Base-by-base conservation (phyloP, 2,113 vertebrate species). In the Forbesichthys papilliferus region DNA sequence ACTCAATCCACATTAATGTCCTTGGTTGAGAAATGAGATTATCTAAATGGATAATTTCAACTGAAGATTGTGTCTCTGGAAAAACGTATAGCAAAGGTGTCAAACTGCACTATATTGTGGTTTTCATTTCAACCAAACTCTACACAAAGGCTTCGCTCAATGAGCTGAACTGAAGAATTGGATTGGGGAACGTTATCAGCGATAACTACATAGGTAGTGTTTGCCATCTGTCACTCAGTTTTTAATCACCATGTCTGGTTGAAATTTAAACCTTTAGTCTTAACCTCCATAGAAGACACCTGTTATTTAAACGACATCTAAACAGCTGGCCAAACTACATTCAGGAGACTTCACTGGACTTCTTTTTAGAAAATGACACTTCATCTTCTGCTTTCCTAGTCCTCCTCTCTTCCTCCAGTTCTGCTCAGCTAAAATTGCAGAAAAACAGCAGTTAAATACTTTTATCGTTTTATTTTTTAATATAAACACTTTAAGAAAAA, bases 381-480 rank as follows among this genome's bases (percentile, higher is more conserved):
- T 36, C 20, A 5, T 13, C 8, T 8, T 7, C 16, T 14, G 10
- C 36, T 64, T 84, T 11, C 1, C 77, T 95, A 96, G 61, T 96
- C 94, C 5, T 96, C 96, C 53, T 97, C 96, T 88, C 95, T 96
- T 76, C 95, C 95, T 86, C 97, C 96, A 2, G 96, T 96, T 95
- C 94, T 98, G 92, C 97, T 98, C 78, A 98, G 90, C 96, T 98
- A 88, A 34, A 86, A 90, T 80, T 33, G 14, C 20, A 18, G 34
- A 2, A 57, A 52, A 61, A 42, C 7, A 61, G 1, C 42, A 47
- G 34, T 52, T 52, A 52, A 10, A 52, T 52, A 52, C 11, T 18
- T 56, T 27, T 3, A n/a, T 56, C 11, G 10, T 18, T 74, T 74
- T 84, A 27, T 62, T 69, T 69, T 10, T 58, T n/a, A 57, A 18